Base-by-base conservation (phyloP, 2,888 invertebrate genomes). In the Chrysodeixis includens region DNA sequence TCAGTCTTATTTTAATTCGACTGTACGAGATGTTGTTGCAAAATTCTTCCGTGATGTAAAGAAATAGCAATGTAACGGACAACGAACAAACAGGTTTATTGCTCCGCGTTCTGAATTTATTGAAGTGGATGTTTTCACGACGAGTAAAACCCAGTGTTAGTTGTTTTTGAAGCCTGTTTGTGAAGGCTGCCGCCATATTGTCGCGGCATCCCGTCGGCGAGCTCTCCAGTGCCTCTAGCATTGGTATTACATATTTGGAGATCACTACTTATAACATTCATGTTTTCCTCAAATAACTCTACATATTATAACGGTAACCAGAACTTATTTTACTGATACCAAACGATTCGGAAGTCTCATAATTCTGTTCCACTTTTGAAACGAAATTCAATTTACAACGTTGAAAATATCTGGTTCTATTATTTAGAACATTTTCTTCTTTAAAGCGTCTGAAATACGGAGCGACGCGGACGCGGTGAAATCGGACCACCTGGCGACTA, bases 191-290 rank as follows among this genome's bases (percentile, higher is more conserved):
- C 71, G 87, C 78, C 83, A 81, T 80, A 76, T 81, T 81, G 86
- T 78, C 84, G 84, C 92, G 93, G 93, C 92, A 88, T 61, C 68
- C 78, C 82, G 92, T 91, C 92, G 90, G 88, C 80, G 71, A 84
- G 78, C 74, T 10, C 20, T 49, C 85, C 30, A 66, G 56, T 56
- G 57, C 54, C 64, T 68, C 57, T 44, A 74, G 67, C 51, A 46
- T 53, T 49, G 44, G 46, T 52, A 66, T 40, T 56, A 69, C 69
- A 78, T 55, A 74, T 67, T 72, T 62, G 46, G 52, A 65, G 70
- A 71, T 68, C 58, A 35, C 62, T 56, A 67, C 73, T 76, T 73
- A 57, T 53, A 60, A 57, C 46, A 40, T 52, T 59, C 6, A 66
- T 16, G n/a, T 56, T 26, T 14, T 40, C 40, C 40, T n/a, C 12